Conservation (phyloP, 2,888 invertebrate genomes). For the Drosophila bunnanda region DNA sequence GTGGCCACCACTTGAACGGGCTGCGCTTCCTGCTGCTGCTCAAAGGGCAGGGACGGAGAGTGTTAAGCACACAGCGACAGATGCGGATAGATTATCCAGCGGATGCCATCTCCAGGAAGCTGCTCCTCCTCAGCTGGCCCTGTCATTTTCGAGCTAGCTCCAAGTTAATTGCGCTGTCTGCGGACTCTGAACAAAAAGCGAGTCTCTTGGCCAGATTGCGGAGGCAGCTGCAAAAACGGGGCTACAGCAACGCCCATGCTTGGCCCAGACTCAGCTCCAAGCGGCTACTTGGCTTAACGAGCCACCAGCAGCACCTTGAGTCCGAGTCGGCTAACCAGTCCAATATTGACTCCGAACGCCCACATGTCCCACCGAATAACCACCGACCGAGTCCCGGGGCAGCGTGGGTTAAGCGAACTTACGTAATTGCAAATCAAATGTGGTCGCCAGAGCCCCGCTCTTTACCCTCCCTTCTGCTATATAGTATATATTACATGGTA, state of each 20-base stretch:
- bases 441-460: conserved; percentile 9
- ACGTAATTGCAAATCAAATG: conserved; percentile 43
- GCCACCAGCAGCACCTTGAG: conserved; percentile 35
- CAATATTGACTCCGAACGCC: conserved; percentile 38
- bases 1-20: conserved; percentile 37
- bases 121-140: conserved; percentile 16
- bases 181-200: conserved; percentile 50
- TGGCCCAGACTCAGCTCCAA: conserved; percentile 38
- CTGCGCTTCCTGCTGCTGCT: conserved; percentile 49
- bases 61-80: conserved; percentile 57
- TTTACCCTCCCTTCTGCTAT: no score
- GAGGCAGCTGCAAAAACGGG: conserved; percentile 26
- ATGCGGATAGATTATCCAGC: conserved; percentile 46
- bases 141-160: conserved; percentile 41
- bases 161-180: conserved; percentile 43
- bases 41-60: conserved; percentile 53
- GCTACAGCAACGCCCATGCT: conserved; percentile 35
- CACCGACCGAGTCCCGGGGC: conserved; percentile 18
- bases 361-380: conserved; percentile 23
- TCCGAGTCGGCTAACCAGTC: conserved; percentile 26
- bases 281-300: conserved; percentile 44
- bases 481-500: neutral
- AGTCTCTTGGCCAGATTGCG: conserved; percentile 58
- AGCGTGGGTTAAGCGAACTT: conserved; percentile 42
- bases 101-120: conserved; percentile 43